Evolutionary conservation across 2,797 vertebrate genomes (phyloP), one percentile per base, ranked within the genome.

Genomic region (Huso huso): DNA sequence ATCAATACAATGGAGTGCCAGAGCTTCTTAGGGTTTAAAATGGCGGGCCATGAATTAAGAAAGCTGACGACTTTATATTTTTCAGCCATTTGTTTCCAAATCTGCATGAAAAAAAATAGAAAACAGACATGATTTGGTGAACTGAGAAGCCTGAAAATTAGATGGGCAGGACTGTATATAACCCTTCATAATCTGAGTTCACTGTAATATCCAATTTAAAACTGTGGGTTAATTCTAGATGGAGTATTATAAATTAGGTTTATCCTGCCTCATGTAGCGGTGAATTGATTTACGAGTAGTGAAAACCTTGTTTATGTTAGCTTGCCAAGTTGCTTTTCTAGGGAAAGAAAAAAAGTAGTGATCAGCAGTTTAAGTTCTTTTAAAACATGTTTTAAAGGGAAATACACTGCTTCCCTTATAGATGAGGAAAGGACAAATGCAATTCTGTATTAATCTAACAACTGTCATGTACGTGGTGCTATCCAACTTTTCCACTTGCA

Each of bases 351-450:
- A 65, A 84, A 78, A 73, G 71, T 72, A 66, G 69, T 71, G 79
- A 84, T 84, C 79, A 82, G 80, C 80, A 75, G 69, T 76, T 72
- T 80, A 72, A 77, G 78, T 71, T 76, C 71, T 71, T 66, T 57
- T 72, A 65, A 80, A 74, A 48, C 66, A 51, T 61, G 65, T 73
- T 10, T 77, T 77, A 73, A 51, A 60, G 55, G 78, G 77, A 64
- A 74, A 77, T 74, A 70, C 70, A 76, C 74, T 76, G 79, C 82
- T 86, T 88, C 70, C 72, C 70, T 68, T 78, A 74, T 75, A 83
- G 81, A 82, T 86, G 86, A 87, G 85, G 77, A 79, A 83, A 80
- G 79, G 85, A 86, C 88, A 89, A 86, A 86, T 81, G 81, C 82
- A 87, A 82, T 80, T 77, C 71, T 71, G 80, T 86, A 91, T 89